A percentile compares a stretch with the other conserved stretches of the same genome.
Evolutionary conservation across 2,797 vertebrate genomes (phyloP).

Genomic region (Pampus argenteus): DNA sequence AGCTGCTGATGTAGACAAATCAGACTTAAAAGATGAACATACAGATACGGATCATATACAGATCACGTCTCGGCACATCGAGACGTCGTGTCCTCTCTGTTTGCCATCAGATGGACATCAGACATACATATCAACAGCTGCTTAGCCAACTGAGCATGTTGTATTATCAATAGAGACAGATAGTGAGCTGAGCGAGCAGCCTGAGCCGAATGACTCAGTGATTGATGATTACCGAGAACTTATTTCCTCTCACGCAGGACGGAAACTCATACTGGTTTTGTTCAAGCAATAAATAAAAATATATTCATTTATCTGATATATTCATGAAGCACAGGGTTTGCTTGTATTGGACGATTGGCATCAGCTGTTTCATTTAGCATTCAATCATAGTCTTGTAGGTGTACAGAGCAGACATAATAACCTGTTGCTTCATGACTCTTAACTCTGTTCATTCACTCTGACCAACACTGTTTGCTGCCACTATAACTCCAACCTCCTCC

Average conservation of each 20-base stretch:
- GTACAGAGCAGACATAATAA: not conserved
- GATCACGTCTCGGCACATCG: too few species aligned
- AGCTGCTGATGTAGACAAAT: not conserved
- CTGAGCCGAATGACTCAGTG: not conserved
- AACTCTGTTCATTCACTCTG: too few species aligned
- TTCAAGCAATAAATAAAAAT: not conserved
- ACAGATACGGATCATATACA: too few species aligned
- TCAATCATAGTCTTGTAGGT: not conserved
- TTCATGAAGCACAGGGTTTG: not conserved
- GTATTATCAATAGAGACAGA: not conserved
- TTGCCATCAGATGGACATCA: not conserved
- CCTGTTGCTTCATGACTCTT: too few species aligned
- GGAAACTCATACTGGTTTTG: not conserved
- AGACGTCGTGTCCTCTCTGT: not conserved
- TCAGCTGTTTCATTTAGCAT: not conserved
- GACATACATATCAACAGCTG: not conserved
- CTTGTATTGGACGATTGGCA: not conserved
- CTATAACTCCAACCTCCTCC: too few species aligned
- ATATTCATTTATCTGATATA: not conserved
- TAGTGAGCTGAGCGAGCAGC: not conserved
- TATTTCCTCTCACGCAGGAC: not conserved
- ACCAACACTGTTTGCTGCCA: not conserved
- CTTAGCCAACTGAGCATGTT: not conserved
- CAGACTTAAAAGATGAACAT: not conserved
- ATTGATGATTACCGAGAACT: not conserved